Evolutionary conservation across 2,888 invertebrate species (phyloP).

Genomic region (Caenorhabditis afra): DNA sequence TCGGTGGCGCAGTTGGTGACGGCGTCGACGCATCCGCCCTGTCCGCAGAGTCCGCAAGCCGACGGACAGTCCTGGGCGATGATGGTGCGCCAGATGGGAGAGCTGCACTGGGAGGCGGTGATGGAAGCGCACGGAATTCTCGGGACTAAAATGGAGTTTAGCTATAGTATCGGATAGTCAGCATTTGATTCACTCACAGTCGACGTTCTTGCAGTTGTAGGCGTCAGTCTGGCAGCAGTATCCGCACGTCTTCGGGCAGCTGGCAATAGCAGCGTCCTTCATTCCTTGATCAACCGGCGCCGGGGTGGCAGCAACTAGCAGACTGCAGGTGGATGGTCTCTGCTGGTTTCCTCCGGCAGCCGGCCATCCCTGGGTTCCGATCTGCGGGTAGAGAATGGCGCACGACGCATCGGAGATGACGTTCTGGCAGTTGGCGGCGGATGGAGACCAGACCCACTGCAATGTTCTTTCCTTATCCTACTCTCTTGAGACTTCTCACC

Average conservation of each 20-base stretch:
- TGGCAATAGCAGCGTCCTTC: neutral
- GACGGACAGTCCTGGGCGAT: too few species aligned
- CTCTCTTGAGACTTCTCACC: too few species aligned
- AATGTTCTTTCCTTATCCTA: too few species aligned
- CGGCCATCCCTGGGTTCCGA: slow-evolving; percentile 1
- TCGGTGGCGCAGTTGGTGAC: too few species aligned
- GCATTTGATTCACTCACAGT: too few species aligned
- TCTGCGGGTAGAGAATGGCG: slow-evolving; percentile 26
- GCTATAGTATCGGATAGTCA: too few species aligned
- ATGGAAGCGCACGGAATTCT: too few species aligned
- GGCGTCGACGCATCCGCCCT: too few species aligned
- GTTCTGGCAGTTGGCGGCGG: slow-evolving; percentile 28
- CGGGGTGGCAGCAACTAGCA: slow-evolving; percentile 17
- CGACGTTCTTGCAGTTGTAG: slow-evolving; percentile 54
- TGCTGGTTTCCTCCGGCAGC: slow-evolving; percentile 15
- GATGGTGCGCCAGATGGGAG: too few species aligned
- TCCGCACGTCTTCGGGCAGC: slow-evolving; percentile 59
- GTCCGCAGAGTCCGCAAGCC: too few species aligned
- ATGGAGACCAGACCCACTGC: slow-evolving; percentile 35
- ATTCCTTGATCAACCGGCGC: slow-evolving; percentile 18
- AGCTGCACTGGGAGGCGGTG: too few species aligned
- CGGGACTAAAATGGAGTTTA: too few species aligned
- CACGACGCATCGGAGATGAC: slow-evolving; percentile 24
- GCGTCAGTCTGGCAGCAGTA: slow-evolving; percentile 59
- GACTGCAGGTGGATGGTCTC: slow-evolving; percentile 26